Conservation (phyloP, 2,888 invertebrate genomes). For the Himalopsyche japonica region DNA sequence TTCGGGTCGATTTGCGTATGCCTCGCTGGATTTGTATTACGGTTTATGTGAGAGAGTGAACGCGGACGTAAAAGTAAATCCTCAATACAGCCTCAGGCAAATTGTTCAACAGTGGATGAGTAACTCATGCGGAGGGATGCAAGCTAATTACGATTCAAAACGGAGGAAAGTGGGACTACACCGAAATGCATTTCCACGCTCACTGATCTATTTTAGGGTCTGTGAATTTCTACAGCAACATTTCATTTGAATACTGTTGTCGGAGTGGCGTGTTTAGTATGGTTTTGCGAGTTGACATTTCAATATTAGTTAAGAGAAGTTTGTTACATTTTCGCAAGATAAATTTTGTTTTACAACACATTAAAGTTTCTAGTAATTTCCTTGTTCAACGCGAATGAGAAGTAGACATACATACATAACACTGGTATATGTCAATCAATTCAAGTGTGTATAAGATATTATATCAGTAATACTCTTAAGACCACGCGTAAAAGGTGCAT, state of each 20-base stretch:
- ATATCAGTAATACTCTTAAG: no score
- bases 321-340: no score
- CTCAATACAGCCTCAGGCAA: conserved; percentile 11
- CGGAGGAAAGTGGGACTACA: neutral
- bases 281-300: neutral
- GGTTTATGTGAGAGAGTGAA: neutral
- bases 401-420: no score
- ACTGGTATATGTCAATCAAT: no score
- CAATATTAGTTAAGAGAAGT: neutral
- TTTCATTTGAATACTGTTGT: neutral
- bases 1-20: neutral
- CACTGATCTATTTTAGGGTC: neutral
- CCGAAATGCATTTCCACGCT: neutral
- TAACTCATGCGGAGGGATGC: neutral
- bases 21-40: neutral
- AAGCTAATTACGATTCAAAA: conserved; percentile 6
- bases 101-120: conserved; percentile 8
- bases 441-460: no score
- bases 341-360: no score
- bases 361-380: no score
- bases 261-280: neutral
- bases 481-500: no score
- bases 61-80: neutral
- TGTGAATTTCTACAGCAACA: neutral
- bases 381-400: no score